Conservation (phyloP, 2,888 invertebrate species). For the Ormia ochracea region DNA sequence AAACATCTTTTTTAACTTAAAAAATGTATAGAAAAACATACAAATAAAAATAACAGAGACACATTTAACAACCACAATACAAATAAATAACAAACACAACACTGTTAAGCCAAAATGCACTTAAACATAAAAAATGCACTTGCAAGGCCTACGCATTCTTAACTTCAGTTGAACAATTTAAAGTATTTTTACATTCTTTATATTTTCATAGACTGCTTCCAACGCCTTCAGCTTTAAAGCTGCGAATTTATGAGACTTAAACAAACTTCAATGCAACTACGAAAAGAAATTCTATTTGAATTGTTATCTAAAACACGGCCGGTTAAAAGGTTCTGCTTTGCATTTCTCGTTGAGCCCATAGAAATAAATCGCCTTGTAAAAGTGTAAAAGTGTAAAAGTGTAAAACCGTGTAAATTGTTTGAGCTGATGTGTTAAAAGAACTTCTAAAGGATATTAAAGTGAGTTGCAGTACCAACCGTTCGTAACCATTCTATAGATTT, state of each 20-base stretch:
- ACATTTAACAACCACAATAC: conserved; percentile 6
- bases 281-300: conserved; percentile 34
- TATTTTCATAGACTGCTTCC: neutral
- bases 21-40: neutral
- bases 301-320: neutral
- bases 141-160: conserved; percentile 40
- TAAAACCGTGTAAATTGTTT: conserved; percentile 51
- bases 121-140: neutral
- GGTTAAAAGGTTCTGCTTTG: neutral
- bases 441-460: conserved; percentile 42
- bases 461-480: conserved; percentile 7
- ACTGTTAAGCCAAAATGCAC: conserved; percentile 30
- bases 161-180: neutral
- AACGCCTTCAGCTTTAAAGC: conserved; percentile 40
- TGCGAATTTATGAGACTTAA: conserved; percentile 50
- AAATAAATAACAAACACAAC: conserved; percentile 18
- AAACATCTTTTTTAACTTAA: conserved; percentile 30
- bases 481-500: neutral
- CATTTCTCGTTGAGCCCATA: conserved; percentile 13
- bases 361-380: conserved; percentile 44
- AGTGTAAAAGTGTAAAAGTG: conserved; percentile 48
- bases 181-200: neutral
- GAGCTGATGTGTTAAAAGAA: conserved; percentile 10
- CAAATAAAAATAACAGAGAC: conserved; percentile 2
- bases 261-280: neutral